phyloP scores from a whole-genome alignment of 1,140 invertebrate species.

The Radopholus similis region DNA sequence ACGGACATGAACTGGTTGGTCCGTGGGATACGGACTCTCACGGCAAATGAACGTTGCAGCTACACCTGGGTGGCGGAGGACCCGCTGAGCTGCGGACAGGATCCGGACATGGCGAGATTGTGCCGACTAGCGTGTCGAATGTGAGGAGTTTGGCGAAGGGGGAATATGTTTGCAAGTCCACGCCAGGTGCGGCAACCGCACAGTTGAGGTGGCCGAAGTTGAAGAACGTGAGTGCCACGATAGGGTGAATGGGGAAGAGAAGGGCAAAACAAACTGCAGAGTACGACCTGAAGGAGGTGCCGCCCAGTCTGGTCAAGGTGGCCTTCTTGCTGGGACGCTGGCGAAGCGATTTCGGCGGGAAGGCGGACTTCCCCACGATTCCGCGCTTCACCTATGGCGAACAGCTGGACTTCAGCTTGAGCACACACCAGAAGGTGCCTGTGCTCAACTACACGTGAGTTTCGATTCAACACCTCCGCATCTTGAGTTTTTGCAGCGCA shows the following conservation, averaged over 20 bases:
- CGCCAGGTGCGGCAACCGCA: conserved; percentile 25
- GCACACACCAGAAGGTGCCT: conserved; percentile 28
- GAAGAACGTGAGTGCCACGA: conserved; percentile 37
- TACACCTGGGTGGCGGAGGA: conserved; percentile 49
- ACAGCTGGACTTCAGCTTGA: conserved; percentile 44
- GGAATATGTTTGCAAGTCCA: too few species aligned
- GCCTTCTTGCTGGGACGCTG: conserved; percentile 55
- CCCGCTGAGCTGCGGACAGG: conserved; percentile 36
- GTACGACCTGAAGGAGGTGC: conserved; percentile 48
- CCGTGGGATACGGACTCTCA: conserved; percentile 1
- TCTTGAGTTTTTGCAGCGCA: conserved; percentile 34
- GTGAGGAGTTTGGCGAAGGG: too few species aligned
- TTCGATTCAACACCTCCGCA: neutral
- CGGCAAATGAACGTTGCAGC: neutral
- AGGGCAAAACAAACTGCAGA: conserved; percentile 27
- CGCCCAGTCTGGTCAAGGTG: conserved; percentile 38
- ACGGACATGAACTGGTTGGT: conserved; percentile 44
- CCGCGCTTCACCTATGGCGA: conserved; percentile 55
- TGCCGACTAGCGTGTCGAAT: conserved; percentile 43
- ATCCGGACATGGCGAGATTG: conserved; percentile 41
- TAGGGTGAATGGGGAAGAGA: neutral
- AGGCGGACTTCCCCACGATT: conserved; percentile 59
- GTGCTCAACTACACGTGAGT: conserved; percentile 56
- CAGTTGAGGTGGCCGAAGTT: conserved; percentile 18
- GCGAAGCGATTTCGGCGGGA: conserved; percentile 57